phyloP scores from a whole-genome alignment of 2,113 vertebrate species.

The Cnemophilus loriae region DNA sequence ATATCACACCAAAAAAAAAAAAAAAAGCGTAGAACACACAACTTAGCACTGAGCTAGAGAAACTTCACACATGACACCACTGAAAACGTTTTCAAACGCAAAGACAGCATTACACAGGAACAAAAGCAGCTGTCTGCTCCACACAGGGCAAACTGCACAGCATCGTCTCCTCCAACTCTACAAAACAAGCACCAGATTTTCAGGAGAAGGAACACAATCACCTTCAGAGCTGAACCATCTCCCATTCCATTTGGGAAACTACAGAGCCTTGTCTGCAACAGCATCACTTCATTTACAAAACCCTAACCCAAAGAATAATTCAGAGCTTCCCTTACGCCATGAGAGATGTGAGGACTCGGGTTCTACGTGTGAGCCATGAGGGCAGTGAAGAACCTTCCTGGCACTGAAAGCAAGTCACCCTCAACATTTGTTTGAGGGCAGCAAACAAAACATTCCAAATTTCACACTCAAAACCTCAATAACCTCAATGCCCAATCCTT shows the following conservation, averaged over 20 bases:
- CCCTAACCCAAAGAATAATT: rapidly evolving
- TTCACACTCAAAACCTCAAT: neutral
- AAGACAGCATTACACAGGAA: neutral
- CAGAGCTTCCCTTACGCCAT: neutral
- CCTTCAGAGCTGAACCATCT: neutral
- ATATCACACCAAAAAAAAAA: neutral
- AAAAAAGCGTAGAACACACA: neutral
- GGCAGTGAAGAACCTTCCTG: neutral
- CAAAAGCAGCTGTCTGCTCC: neutral
- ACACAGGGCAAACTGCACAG: neutral
- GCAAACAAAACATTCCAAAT: neutral
- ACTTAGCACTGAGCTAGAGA: neutral
- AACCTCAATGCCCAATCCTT: neutral
- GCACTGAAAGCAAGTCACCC: neutral
- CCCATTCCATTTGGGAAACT: neutral
- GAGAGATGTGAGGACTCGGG: rapidly evolving
- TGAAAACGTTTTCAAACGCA: neutral
- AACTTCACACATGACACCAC: neutral
- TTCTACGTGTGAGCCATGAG: rapidly evolving
- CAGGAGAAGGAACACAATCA: neutral
- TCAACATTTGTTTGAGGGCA: neutral
- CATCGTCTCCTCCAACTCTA: neutral
- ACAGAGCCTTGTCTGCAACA: neutral
- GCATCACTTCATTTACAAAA: no score
- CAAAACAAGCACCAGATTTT: neutral